A percentile compares a stretch with the other conserved stretches of the same genome.
Evolutionary conservation across 2,113 vertebrate species (phyloP).

Genomic region (Phycodurus eques): DNA sequence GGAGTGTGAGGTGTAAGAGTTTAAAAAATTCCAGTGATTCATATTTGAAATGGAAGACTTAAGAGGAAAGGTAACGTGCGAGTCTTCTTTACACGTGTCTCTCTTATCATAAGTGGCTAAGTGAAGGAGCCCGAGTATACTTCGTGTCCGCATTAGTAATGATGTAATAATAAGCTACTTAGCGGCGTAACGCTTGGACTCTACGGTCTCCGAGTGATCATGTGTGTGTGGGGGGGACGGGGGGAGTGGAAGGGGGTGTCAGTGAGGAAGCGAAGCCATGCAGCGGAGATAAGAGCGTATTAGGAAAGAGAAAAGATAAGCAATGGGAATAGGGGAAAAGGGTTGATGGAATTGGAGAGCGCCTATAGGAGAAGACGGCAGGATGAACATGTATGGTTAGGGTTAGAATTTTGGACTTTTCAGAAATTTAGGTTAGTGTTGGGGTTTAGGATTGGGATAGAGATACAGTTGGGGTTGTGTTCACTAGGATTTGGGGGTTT

Average conservation of each 20-base stretch:
- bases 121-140: not conserved
- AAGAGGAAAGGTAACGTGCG: not conserved
- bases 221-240: not conserved
- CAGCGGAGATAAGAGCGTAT: slow-evolving; percentile 27
- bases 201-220: slow-evolving; percentile 9
- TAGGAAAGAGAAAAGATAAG: slow-evolving; percentile 17
- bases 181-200: slow-evolving; percentile 15
- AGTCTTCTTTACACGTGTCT: slow-evolving; percentile 1
- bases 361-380: not conserved
- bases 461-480: too few species aligned
- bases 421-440: too few species aligned
- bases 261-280: slow-evolving; percentile 19
- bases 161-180: slow-evolving; percentile 27
- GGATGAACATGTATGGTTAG: not conserved
- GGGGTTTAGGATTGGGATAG: too few species aligned
- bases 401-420: not conserved
- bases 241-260: not conserved
- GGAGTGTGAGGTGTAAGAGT: not conserved
- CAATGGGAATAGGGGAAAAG: slow-evolving; percentile 2
- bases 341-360: slow-evolving; percentile 1
- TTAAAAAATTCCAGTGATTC: not conserved
- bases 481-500: not conserved
- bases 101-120: slow-evolving; percentile 24
- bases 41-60: not conserved
- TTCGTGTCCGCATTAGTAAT: slow-evolving; percentile 18